Percentiles rank a stretch among this genome's conserved stretches.
phyloP scores from a whole-genome alignment of 1,140 invertebrate genomes.

The Zaprionus gabonicus region DNA sequence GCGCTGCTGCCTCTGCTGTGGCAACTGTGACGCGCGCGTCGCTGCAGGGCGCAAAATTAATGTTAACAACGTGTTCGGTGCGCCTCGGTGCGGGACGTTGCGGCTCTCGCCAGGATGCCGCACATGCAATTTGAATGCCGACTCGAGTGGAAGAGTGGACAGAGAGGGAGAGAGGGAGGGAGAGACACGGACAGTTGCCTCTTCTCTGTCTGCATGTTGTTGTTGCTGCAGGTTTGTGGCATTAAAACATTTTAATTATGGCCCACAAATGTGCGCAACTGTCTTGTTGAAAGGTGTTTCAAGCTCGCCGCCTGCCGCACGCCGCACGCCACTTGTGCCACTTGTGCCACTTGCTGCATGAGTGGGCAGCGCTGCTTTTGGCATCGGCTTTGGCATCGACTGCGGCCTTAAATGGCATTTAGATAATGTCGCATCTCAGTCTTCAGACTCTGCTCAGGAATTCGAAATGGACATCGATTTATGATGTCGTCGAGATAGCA shows the following conservation, averaged over 20 bases:
- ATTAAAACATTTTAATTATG: conserved; percentile 82
- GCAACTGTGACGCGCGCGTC: conserved; percentile 34
- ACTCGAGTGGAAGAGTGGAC: conserved; percentile 24
- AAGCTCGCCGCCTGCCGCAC: conserved; percentile 9
- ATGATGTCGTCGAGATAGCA: conserved; percentile 58
- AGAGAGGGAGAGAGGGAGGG: background rate
- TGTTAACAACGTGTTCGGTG: conserved; percentile 75
- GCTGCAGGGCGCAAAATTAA: conserved; percentile 70
- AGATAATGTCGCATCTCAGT: conserved; percentile 60
- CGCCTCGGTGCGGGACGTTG: conserved; percentile 2
- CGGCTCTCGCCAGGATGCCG: conserved; percentile 25
- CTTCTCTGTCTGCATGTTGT: background rate
- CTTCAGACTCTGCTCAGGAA: conserved; percentile 5
- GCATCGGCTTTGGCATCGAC: conserved; percentile 14
- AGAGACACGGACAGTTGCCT: background rate
- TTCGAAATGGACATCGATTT: conserved; percentile 61
- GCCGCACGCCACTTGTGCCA: background rate
- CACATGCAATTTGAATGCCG: conserved; percentile 50
- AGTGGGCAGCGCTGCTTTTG: conserved; percentile 32
- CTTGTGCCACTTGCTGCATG: conserved; percentile 31
- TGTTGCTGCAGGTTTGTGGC: conserved; percentile 12
- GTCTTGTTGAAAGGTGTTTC: conserved; percentile 43
- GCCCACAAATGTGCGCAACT: conserved; percentile 59
- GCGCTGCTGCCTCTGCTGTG: background rate
- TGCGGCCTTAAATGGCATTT: conserved; percentile 75